Percentiles rank a stretch among this genome's conserved stretches.
phyloP scores from a whole-genome alignment of 2,113 vertebrate species.

The Orycteropus afer region DNA sequence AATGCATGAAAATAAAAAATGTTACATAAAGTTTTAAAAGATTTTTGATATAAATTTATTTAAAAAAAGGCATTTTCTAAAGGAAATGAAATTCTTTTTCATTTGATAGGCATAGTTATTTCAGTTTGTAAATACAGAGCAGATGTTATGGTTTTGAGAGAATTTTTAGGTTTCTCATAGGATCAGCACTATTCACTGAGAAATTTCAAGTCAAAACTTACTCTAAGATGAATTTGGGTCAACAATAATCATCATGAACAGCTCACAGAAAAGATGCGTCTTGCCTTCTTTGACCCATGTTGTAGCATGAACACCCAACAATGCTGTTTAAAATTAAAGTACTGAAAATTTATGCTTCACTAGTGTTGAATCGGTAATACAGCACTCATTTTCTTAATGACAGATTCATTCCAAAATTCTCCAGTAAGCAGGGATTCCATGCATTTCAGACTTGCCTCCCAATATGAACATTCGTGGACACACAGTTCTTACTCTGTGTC shows the following conservation, averaged over 20 bases:
- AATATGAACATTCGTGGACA: not conserved
- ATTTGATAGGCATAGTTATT: constrained; percentile 75
- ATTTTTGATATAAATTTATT: constrained; percentile 44
- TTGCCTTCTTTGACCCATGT: constrained; percentile 40
- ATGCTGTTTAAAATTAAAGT: constrained; percentile 62
- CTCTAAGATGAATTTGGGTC: constrained; percentile 73
- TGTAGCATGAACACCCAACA: constrained; percentile 46
- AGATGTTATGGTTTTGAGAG: constrained; percentile 31
- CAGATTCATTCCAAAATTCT: constrained; percentile 48
- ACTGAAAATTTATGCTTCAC: constrained; percentile 62
- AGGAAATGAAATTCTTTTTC: constrained; percentile 66
- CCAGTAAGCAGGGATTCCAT: constrained; percentile 47
- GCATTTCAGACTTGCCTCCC: not conserved
- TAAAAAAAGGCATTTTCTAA: constrained; percentile 64
- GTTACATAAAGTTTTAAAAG: constrained; percentile 20
- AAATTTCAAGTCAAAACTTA: constrained; percentile 64
- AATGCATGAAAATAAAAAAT: constrained; percentile 30
- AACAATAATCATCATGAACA: constrained; percentile 50
- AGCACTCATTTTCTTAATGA: constrained; percentile 48
- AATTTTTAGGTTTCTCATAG: constrained; percentile 60
- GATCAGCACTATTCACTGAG: constrained; percentile 65
- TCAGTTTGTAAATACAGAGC: constrained; percentile 65
- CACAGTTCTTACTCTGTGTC: not conserved
- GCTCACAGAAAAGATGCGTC: not conserved
- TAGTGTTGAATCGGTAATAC: constrained; percentile 52